These are phyloP conservation scores for Leontocebus nigricollis DNA, from an alignment of 2,797 vertebrate genomes.

Conservation along the genomic window DNA sequence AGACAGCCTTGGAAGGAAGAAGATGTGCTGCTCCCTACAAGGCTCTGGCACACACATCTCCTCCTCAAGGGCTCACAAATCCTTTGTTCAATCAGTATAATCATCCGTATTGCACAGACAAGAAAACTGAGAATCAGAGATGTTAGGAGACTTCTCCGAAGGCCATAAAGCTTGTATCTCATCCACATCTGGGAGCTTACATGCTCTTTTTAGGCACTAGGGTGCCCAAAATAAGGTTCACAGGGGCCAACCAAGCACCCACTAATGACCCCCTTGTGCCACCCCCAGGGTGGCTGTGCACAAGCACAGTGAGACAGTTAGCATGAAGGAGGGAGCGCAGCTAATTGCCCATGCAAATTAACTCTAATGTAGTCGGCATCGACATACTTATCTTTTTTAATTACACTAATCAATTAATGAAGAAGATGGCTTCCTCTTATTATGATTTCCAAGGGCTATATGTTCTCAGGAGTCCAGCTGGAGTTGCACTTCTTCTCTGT, in stretches of 20 bases:
- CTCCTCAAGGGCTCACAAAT: background rate
- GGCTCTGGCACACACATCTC: background rate
- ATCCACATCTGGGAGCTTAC: background rate
- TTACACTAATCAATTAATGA: conserved; percentile 85
- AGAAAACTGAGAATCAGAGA: background rate
- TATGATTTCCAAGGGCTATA: conserved; percentile 64
- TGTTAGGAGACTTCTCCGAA: background rate
- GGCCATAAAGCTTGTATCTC: background rate
- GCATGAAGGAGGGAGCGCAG: conserved; percentile 65
- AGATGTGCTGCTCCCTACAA: background rate
- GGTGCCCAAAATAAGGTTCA: background rate
- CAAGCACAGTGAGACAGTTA: conserved; percentile 49
- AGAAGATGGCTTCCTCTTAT: conserved; percentile 72
- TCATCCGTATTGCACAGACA: background rate
- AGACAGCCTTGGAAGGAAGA: background rate
- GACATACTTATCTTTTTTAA: conserved; percentile 78
- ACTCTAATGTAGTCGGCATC: conserved; percentile 79
- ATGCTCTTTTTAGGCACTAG: background rate
- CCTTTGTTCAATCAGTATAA: background rate
- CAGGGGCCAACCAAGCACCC: background rate
- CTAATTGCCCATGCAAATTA: conserved; percentile 84
- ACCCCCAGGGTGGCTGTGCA: conserved; percentile 32
- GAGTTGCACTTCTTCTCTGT: background rate
- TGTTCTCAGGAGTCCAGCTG: conserved; percentile 48
- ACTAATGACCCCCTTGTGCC: background rate